Percentiles rank a stretch among this genome's conserved stretches.
phyloP scores from a whole-genome alignment of 2,113 vertebrate genomes.

The Zosterops lateralis region DNA sequence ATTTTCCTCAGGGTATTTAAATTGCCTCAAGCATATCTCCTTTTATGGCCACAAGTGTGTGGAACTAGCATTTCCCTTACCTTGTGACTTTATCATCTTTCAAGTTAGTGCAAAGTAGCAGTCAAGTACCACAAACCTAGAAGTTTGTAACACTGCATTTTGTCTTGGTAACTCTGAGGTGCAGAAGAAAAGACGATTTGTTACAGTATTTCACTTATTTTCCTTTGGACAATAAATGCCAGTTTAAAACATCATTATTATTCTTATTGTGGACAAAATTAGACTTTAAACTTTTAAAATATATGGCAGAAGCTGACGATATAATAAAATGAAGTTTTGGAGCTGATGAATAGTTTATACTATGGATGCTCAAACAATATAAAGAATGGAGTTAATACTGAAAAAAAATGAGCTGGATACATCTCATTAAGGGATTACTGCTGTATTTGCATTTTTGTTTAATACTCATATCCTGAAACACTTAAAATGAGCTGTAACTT shows the following conservation, averaged over 20 bases:
- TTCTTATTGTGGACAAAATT: background rate
- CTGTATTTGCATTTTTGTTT: slow-evolving; percentile 73
- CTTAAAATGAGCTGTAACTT: slow-evolving; percentile 72
- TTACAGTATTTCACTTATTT: background rate
- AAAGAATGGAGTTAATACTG: slow-evolving; percentile 59
- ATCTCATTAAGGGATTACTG: slow-evolving; percentile 69
- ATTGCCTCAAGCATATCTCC: background rate
- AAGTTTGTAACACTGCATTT: background rate
- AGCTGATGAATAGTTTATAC: slow-evolving; percentile 1
- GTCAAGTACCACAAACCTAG: background rate
- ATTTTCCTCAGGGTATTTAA: background rate
- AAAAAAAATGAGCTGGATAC: slow-evolving; percentile 69
- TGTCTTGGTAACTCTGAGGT: background rate
- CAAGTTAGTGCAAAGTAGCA: background rate
- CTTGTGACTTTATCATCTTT: background rate
- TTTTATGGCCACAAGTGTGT: background rate
- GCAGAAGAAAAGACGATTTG: background rate
- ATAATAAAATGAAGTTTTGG: slow-evolving; percentile 57
- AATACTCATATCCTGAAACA: slow-evolving; percentile 64
- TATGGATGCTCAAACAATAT: slow-evolving; percentile 31
- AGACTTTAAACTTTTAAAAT: slow-evolving; percentile 36
- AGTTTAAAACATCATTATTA: background rate
- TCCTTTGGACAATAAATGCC: background rate
- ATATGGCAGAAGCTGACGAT: background rate
- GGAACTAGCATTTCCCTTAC: background rate